Base-by-base conservation (phyloP, 2,888 invertebrate species). In the Leucania comma region DNA sequence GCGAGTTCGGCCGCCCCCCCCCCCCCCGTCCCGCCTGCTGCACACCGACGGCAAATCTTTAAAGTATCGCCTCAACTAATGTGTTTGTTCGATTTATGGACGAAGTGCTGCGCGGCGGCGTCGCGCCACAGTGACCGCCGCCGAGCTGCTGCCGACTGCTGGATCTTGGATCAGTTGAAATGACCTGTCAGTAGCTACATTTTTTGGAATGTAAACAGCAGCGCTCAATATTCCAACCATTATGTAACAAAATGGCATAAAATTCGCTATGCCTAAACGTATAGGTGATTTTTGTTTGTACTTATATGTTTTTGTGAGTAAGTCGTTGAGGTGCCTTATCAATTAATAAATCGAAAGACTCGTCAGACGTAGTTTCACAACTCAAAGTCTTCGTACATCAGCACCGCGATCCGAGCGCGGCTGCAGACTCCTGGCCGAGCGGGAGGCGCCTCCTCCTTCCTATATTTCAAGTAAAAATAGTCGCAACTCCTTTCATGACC, bases 1-100 rank as follows among this genome's bases (percentile, higher is more conserved):
- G 83, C 87, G 85, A 86, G 87, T 85, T 81, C 68, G 80, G 79
- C 72, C 77, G 64, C 74, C 78, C 81, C 75, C 78, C 78, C 80
- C 80, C 82, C 76, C 78, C 42, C 82, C 77, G 76, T 80, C 78
- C n/a, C 46, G 2, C 46, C 78, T 79, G 78, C 80, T 80, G 77
- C 85, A 82, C 85, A 76, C 74, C 71, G 70, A 74, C 68, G 70
- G 77, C 86, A 88, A 87, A 88, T 90, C 90, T 90, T 90, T 90
- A 90, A 90, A 90, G 86, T 89, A 90, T 90, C 86, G 87, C 87
- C 75, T 80, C 83, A 84, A 68, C 82, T 86, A 83, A 87, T 86
- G 84, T 86, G 88, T 87, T 85, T 83, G 87, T 83, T 78, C 82
- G 87, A 88, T 84, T 87, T 88, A 87, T 86, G 75, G 77, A 75